A percentile compares a stretch with the other conserved stretches of the same genome.
Evolutionary conservation across 2,888 invertebrate genomes (phyloP).

Genomic region (Junonia oenone): DNA sequence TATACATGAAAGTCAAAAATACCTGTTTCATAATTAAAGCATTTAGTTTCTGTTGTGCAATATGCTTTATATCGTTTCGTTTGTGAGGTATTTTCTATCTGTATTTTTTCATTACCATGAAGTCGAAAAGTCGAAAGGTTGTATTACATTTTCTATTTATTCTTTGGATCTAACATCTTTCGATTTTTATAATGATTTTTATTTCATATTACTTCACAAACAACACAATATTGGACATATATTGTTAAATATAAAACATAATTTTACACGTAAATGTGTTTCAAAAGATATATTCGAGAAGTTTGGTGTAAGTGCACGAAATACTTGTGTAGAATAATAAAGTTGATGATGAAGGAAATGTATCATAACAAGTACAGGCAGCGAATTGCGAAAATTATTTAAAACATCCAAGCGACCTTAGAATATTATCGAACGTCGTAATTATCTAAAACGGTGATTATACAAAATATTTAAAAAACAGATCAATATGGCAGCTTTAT

Average conservation of each 20-base stretch:
- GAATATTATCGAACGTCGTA: slow-evolving; percentile 3
- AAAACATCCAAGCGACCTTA: slow-evolving; percentile 1
- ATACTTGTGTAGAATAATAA: neutral
- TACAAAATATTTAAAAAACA: slow-evolving; percentile 35
- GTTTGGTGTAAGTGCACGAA: neutral
- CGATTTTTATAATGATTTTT: too few relatives aligned
- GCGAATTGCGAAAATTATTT: neutral
- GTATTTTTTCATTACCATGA: too few relatives aligned
- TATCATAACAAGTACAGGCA: neutral
- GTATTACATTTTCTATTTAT: too few relatives aligned
- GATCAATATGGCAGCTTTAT: slow-evolving; percentile 31
- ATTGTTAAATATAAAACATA: slow-evolving; percentile 5
- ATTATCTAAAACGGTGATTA: slow-evolving; percentile 13
- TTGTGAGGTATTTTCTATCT: slow-evolving; percentile 24
- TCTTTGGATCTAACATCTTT: too few relatives aligned
- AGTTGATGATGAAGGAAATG: neutral
- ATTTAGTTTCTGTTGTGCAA: slow-evolving; percentile 70
- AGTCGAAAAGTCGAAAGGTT: too few relatives aligned
- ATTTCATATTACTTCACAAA: slow-evolving; percentile 24
- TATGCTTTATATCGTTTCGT: slow-evolving; percentile 36
- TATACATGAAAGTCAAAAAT: slow-evolving; percentile 70
- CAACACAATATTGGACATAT: slow-evolving; percentile 6
- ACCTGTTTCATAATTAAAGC: slow-evolving; percentile 77
- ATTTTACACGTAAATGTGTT: neutral
- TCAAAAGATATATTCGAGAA: neutral